phyloP scores from a whole-genome alignment of 64 coral and sea anemone genomes.

The Acropora tenuis region DNA sequence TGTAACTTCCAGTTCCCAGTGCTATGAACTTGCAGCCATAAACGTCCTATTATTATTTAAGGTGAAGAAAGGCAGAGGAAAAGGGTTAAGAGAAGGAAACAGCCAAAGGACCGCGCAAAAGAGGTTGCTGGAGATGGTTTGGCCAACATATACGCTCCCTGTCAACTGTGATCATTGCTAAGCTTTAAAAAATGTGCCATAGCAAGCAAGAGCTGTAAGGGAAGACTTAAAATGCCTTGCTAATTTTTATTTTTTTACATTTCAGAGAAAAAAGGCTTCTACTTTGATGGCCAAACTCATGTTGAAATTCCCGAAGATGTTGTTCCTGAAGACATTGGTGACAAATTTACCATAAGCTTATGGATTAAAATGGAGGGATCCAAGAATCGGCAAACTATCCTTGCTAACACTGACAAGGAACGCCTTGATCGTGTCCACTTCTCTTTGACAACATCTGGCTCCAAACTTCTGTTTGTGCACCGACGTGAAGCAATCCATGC shows the following conservation, averaged over 20 bases:
- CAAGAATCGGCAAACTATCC: constrained; percentile 72
- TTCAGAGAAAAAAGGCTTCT: constrained; percentile 62
- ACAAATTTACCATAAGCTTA: constrained; percentile 77
- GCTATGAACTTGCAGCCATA: too few relatives aligned
- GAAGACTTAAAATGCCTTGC: neutral
- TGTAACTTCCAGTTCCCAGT: too few relatives aligned
- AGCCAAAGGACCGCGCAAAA: too few relatives aligned
- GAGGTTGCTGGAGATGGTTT: too few relatives aligned
- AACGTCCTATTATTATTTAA: too few relatives aligned
- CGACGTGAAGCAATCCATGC: constrained; percentile 71
- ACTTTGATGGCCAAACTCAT: constrained; percentile 74
- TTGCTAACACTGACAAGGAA: constrained; percentile 75
- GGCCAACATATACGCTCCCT: too few relatives aligned
- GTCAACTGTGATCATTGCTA: too few relatives aligned
- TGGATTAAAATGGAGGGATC: constrained; percentile 59
- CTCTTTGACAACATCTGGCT: constrained; percentile 47
- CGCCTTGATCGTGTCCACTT: constrained; percentile 82
- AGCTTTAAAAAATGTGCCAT: neutral
- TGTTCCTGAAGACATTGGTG: constrained; percentile 69
- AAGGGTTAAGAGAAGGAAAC: too few relatives aligned
- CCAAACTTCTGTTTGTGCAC: constrained; percentile 68
- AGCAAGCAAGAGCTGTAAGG: too few relatives aligned
- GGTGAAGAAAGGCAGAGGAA: too few relatives aligned
- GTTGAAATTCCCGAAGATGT: constrained; percentile 59
- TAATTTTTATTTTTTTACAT: neutral